These are phyloP conservation scores for Syngnathus floridae DNA, from an alignment of 2,113 vertebrate species.

Conservation along the genomic window DNA sequence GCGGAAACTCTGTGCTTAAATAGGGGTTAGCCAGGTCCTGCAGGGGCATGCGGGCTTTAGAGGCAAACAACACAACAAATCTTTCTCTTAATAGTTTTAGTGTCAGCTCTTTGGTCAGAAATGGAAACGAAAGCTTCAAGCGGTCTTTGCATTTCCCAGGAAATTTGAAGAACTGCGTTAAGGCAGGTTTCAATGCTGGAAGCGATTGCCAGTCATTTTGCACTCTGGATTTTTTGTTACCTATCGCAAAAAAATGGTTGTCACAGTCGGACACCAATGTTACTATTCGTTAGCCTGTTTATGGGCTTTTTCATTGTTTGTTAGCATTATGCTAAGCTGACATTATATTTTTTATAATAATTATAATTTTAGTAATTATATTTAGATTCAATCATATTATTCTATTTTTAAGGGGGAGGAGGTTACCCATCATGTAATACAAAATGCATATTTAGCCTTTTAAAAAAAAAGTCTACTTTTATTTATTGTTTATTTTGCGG, in stretches of 20 bases:
- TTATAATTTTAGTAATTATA: too few relatives aligned
- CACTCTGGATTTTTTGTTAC: slow-evolving; percentile 13
- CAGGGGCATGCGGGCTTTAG: slow-evolving; percentile 33
- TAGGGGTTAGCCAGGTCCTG: slow-evolving; percentile 60
- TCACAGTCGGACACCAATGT: too few relatives aligned
- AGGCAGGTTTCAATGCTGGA: neutral
- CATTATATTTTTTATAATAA: too few relatives aligned
- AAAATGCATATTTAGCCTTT: neutral
- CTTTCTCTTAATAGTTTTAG: slow-evolving; percentile 48
- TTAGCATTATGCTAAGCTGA: too few relatives aligned
- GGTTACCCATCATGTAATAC: neutral
- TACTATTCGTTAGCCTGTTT: too few relatives aligned
- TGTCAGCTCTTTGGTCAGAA: slow-evolving; percentile 30
- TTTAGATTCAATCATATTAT: too few relatives aligned
- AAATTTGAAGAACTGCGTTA: slow-evolving; percentile 12
- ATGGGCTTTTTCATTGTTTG: too few relatives aligned
- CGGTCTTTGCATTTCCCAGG: slow-evolving; percentile 21
- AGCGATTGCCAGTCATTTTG: slow-evolving; percentile 2
- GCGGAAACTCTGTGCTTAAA: slow-evolving; percentile 54
- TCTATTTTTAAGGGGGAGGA: neutral
- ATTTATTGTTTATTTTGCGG: neutral
- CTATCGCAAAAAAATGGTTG: neutral
- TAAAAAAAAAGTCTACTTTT: neutral
- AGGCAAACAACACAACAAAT: slow-evolving; percentile 52
- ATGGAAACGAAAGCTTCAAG: slow-evolving; percentile 42